phyloP scores from a whole-genome alignment of 2,888 invertebrate species.

The Acanthosepion lycidas region DNA sequence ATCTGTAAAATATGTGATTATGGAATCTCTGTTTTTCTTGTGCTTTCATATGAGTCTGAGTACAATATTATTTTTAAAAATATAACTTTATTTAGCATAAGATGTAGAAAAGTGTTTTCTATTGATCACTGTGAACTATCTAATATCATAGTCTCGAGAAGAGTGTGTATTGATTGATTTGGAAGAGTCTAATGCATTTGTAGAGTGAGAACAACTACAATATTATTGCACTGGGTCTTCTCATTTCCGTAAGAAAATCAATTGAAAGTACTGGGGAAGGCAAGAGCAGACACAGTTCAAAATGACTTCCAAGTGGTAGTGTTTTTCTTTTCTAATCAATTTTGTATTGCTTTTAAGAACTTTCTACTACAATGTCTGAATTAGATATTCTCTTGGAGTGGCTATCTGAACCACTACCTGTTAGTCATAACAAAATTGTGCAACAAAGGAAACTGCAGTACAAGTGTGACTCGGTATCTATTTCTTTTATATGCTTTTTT shows the following conservation, averaged over 20 bases:
- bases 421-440: not conserved
- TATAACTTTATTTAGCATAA: not conserved
- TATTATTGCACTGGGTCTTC: conserved; percentile 23
- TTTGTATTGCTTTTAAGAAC: not conserved
- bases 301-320: not conserved
- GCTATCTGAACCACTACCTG: conserved; percentile 6
- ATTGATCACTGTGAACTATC: not conserved
- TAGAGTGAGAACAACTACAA: conserved; percentile 9
- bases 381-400: conserved; percentile 38
- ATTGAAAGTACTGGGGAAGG: not conserved
- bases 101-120: not conserved
- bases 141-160: not conserved
- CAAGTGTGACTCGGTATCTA: conserved; percentile 23
- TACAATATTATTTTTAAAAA: not conserved
- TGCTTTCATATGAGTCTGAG: too few relatives aligned
- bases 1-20: not conserved
- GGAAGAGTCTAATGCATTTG: conserved; percentile 7
- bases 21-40: too few relatives aligned
- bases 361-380: not conserved
- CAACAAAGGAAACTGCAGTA: not conserved
- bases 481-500: not conserved
- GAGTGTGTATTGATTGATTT: conserved; percentile 33
- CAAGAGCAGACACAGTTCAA: conserved; percentile 33
- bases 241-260: conserved; percentile 33
- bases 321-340: not conserved